Conservation (phyloP, 2,888 invertebrate genomes). For the Chloromyia formosa region DNA sequence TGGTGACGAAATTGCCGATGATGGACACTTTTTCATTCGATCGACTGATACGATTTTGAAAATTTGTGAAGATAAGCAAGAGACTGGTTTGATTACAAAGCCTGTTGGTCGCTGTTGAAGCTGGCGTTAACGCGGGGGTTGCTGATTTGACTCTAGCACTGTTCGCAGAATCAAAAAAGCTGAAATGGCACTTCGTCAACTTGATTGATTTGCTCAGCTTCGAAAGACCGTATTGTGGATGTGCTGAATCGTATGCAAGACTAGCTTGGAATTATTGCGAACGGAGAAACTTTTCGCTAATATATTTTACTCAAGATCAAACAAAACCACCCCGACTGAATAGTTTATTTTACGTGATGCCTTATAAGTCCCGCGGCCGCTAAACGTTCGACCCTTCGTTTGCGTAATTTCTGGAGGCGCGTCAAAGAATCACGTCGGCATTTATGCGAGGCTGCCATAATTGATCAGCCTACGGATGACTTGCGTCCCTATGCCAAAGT, state of each 20-base stretch:
- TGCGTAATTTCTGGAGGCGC: too few species aligned
- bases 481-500: too few species aligned
- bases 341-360: constrained; percentile 71
- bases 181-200: constrained; percentile 74
- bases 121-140: constrained; percentile 68
- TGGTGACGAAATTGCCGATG: constrained; percentile 65
- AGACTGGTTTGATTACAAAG: constrained; percentile 69
- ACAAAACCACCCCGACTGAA: constrained; percentile 67
- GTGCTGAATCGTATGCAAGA: constrained; percentile 73
- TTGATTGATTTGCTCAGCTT: constrained; percentile 74
- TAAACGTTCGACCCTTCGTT: too few species aligned
- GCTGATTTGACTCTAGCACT: constrained; percentile 70
- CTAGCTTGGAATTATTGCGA: constrained; percentile 68
- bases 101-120: constrained; percentile 75
- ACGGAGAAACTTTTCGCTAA: constrained; percentile 75
- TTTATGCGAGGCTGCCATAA: too few species aligned
- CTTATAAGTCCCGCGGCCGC: constrained; percentile 67
- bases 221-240: constrained; percentile 70
- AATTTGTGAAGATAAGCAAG: constrained; percentile 71
- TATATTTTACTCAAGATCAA: constrained; percentile 78
- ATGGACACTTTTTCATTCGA: constrained; percentile 77
- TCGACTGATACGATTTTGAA: constrained; percentile 71
- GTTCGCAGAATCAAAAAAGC: constrained; percentile 71
- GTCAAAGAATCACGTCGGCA: too few species aligned
- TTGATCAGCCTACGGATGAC: too few species aligned